These are phyloP conservation scores for Drosophila quinaria DNA, from an alignment of 2,888 invertebrate genomes.

Conservation along the genomic window DNA sequence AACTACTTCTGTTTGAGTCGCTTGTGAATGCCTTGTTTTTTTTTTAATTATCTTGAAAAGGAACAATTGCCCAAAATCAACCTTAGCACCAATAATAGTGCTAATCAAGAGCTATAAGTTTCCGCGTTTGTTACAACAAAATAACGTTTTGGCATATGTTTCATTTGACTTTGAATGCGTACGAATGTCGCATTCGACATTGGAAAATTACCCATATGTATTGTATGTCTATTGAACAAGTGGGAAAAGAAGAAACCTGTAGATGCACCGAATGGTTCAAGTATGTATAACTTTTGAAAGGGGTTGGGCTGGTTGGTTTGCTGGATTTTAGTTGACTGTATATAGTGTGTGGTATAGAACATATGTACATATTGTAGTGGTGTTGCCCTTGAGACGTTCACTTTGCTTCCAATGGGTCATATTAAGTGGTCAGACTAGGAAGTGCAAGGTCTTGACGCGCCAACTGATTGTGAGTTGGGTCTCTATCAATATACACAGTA, in stretches of 20 bases:
- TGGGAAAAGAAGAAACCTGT: neutral
- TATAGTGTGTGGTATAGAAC: neutral
- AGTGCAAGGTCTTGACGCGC: conserved; percentile 57
- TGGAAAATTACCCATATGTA: no score
- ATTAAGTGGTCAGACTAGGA: conserved; percentile 49
- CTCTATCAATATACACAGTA: conserved; percentile 33
- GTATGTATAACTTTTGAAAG: neutral
- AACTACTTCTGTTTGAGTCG: no score
- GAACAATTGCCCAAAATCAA: no score
- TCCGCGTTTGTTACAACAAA: no score
- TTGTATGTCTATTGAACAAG: no score
- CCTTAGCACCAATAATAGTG: no score
- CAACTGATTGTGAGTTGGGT: conserved; percentile 55
- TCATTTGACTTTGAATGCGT: no score
- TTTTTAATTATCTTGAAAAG: no score
- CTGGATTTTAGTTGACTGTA: neutral
- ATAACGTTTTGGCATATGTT: no score
- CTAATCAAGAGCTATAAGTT: no score
- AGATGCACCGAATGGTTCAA: neutral
- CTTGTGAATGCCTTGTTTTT: no score
- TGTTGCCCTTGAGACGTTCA: conserved; percentile 50
- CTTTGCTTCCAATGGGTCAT: conserved; percentile 32
- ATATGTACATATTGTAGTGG: conserved; percentile 2
- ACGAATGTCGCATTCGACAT: no score
- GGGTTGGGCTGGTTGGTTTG: neutral